Percentiles rank a stretch among this genome's conserved stretches.
phyloP scores from a whole-genome alignment of 2,888 invertebrate genomes.

The Celastrina argiolus region DNA sequence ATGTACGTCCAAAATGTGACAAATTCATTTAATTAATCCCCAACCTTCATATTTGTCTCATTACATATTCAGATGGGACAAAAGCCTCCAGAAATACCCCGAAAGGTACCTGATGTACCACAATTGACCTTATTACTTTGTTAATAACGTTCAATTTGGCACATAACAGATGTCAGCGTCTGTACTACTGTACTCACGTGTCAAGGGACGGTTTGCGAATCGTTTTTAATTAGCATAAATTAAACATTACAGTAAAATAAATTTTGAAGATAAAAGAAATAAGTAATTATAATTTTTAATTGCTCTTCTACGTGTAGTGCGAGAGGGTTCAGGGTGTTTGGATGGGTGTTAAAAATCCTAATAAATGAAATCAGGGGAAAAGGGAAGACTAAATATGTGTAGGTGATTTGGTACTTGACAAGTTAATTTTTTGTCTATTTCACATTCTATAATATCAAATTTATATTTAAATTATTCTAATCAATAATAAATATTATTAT shows the following conservation, averaged over 20 bases:
- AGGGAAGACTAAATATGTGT: too few species aligned
- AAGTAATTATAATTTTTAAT: neutral
- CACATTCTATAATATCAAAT: too few species aligned
- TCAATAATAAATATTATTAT: too few species aligned
- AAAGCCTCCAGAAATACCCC: neutral
- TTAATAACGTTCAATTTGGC: neutral
- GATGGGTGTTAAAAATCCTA: neutral
- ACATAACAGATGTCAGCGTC: neutral
- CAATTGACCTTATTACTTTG: neutral
- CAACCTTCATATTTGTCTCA: neutral
- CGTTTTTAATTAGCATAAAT: constrained; percentile 6
- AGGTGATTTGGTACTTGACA: too few species aligned
- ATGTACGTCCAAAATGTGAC: neutral
- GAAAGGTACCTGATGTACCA: neutral
- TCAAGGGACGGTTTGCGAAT: neutral
- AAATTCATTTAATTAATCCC: neutral
- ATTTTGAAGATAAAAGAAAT: neutral
- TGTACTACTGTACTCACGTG: neutral
- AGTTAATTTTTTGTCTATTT: too few species aligned
- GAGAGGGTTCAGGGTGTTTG: neutral
- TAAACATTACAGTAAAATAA: neutral
- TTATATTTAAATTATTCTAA: too few species aligned
- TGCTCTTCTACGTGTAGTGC: neutral
- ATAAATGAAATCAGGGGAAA: too few species aligned
- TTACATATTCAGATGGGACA: constrained; percentile 1